Evolutionary conservation across 2,113 vertebrate genomes (phyloP).

Genomic region (Muntiacus muntjak): DNA sequence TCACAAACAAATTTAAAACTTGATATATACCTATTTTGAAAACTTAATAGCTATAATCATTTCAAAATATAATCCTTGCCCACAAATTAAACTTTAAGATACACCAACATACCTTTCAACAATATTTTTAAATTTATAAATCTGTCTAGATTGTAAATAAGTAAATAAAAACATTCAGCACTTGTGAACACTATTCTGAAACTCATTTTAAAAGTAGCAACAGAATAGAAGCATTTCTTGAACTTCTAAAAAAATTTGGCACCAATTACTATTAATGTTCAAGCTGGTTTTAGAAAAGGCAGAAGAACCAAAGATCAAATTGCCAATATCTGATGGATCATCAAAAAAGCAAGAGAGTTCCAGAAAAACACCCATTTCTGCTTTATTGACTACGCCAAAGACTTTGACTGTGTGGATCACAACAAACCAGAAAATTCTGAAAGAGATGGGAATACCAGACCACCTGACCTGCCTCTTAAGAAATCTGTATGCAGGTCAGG

Average conservation of each 20-base stretch:
- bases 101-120: neutral
- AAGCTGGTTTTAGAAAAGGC: no score
- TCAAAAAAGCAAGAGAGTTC: no score
- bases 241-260: neutral
- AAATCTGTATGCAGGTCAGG: no score
- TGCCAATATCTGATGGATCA: no score
- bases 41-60: neutral
- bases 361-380: no score
- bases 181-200: neutral
- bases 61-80: constrained; percentile 17
- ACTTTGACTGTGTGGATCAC: no score
- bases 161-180: constrained; percentile 1
- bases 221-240: neutral
- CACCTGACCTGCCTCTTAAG: no score
- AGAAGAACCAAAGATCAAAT: no score
- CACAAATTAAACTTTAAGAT: constrained; percentile 23
- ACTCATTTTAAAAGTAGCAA: neutral
- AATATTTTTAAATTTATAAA: neutral
- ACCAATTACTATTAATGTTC: neutral
- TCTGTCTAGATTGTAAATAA: neutral
- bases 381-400: no score
- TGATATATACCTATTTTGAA: neutral
- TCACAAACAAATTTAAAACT: neutral
- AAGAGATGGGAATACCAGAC: no score
- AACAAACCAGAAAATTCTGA: no score